Conservation (phyloP, 2,113 vertebrate genomes). For the Piprites chloris region DNA sequence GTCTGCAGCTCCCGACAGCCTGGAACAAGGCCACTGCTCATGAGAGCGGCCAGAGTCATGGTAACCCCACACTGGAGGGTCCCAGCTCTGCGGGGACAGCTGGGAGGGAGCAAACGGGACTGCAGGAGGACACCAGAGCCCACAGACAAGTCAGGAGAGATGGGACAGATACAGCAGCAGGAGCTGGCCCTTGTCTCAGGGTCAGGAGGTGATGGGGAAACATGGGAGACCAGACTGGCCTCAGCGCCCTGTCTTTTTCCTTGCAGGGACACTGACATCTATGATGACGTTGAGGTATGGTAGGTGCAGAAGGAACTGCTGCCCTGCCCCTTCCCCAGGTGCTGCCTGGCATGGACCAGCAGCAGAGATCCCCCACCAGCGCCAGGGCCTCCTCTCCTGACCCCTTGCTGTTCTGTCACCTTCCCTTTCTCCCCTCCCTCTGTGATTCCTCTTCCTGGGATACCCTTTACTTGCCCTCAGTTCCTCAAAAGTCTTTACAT, state of each 20-base stretch:
- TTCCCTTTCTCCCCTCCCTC: background rate
- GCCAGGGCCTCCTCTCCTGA: background rate
- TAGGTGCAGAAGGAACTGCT: conserved; percentile 41
- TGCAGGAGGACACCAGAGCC: background rate
- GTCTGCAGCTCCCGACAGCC: background rate
- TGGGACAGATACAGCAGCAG: background rate
- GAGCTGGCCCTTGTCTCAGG: background rate
- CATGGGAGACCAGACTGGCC: background rate
- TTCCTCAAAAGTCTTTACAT: background rate
- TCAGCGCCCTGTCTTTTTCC: background rate
- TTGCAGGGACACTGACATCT: conserved; percentile 81
- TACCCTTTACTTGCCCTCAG: background rate
- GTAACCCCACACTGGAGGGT: background rate
- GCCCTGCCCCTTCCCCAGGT: background rate
- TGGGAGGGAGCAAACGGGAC: rapidly evolving
- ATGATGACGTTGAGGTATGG: conserved; percentile 77
- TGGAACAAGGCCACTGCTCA: rapidly evolving
- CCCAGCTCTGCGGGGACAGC: background rate
- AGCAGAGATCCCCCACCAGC: background rate
- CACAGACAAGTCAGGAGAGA: background rate
- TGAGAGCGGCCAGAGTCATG: background rate
- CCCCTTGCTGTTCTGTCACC: background rate
- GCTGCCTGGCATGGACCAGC: background rate
- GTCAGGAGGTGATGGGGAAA: rapidly evolving
- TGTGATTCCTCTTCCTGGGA: background rate